Percentiles rank a stretch among this genome's conserved stretches.
Conservation (phyloP, 2,113 vertebrate species). For the Microcebus tavaratra region DNA sequence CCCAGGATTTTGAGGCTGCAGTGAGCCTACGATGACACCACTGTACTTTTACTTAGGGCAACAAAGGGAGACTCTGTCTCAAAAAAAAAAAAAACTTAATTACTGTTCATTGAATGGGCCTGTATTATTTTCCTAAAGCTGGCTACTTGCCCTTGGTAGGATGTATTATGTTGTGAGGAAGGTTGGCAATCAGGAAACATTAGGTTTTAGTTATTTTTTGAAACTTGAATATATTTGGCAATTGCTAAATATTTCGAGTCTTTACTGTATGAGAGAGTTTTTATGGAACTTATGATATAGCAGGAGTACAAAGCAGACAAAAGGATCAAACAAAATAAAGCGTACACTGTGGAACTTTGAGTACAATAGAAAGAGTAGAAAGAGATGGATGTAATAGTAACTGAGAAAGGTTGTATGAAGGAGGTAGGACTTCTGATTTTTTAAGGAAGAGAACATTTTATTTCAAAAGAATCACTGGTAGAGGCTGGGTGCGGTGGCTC, state of each 20-base stretch:
- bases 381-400: background rate
- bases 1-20: no score
- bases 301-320: background rate
- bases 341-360: background rate
- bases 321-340: background rate
- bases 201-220: background rate
- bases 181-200: background rate
- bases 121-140: background rate
- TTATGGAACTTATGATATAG: background rate
- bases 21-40: no score
- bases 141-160: background rate
- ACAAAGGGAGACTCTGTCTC: no score
- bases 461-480: background rate
- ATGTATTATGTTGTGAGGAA: background rate
- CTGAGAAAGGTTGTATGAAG: background rate
- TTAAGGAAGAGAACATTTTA: conserved; percentile 9
- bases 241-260: conserved; percentile 33
- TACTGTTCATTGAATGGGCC: background rate
- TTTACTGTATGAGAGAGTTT: background rate
- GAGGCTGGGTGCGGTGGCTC: no score
- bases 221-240: conserved; percentile 34
- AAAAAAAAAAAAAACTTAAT: background rate
- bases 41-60: no score
- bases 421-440: background rate
- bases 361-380: background rate